Percentiles rank a stretch among this genome's conserved stretches.
phyloP scores from a whole-genome alignment of 2,888 invertebrate genomes.

The Mythimna lalbum region DNA sequence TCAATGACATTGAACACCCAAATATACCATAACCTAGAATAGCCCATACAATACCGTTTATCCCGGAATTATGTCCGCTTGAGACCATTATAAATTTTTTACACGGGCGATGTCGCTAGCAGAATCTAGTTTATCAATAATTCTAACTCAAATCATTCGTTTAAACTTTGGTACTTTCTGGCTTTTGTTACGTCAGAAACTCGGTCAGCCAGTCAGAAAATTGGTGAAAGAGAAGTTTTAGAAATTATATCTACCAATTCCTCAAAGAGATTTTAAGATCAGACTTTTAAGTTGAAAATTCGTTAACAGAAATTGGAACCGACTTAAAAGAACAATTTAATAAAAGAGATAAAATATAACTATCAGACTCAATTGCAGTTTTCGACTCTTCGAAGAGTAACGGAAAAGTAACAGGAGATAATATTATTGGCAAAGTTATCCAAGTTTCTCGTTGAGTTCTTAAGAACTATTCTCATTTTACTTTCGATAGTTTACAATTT shows the following conservation, averaged over 20 bases:
- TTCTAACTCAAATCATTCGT: too few species aligned
- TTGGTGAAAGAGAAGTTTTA: too few species aligned
- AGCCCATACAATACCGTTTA: too few species aligned
- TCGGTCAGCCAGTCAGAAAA: too few species aligned
- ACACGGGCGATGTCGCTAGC: too few species aligned
- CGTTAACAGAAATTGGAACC: background rate
- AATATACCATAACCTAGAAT: too few species aligned
- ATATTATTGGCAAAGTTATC: slow-evolving; percentile 9
- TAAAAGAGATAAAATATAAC: background rate
- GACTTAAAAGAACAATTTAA: background rate
- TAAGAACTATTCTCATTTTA: background rate
- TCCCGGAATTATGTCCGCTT: too few species aligned
- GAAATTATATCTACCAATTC: background rate
- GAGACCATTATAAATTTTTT: too few species aligned
- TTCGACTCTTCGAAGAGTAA: background rate
- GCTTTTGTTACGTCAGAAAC: too few species aligned
- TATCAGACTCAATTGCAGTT: background rate
- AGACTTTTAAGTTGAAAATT: background rate
- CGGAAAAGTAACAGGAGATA: background rate
- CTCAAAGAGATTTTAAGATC: background rate
- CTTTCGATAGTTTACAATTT: background rate
- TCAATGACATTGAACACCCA: too few species aligned
- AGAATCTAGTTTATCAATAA: too few species aligned
- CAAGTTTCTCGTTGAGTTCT: background rate
- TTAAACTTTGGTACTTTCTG: too few species aligned